Conservation (phyloP, 1,140 invertebrate species). For the Gryllus bimaculatus region DNA sequence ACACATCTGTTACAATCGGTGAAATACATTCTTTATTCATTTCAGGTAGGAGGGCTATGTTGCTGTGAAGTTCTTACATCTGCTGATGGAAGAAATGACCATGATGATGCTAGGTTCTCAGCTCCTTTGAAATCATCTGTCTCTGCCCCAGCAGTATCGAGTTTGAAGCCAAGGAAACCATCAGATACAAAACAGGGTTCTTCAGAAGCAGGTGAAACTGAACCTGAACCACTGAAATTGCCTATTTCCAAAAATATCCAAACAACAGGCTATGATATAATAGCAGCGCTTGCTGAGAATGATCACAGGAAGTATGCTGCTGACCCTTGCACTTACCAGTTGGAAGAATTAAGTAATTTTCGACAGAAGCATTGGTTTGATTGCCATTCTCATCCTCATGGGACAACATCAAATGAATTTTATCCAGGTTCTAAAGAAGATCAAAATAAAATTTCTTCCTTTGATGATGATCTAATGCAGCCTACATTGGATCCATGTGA, state of each 20-base stretch:
- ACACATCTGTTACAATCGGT: neutral
- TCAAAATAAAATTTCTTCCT: too few species aligned
- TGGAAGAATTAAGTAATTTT: neutral
- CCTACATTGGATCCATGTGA: neutral
- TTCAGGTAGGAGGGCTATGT: neutral
- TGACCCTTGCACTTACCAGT: too few species aligned
- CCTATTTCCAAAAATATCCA: neutral
- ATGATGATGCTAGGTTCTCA: neutral
- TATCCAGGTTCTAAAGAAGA: too few species aligned
- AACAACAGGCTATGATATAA: neutral
- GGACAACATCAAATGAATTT: too few species aligned
- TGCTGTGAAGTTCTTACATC: neutral
- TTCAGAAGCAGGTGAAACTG: neutral
- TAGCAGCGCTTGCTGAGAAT: neutral
- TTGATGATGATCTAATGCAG: neutral
- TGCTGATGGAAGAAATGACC: neutral
- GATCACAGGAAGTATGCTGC: neutral
- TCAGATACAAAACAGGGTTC: neutral
- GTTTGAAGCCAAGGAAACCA: neutral
- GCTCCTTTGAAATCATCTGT: neutral
- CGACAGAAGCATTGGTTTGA: slow-evolving; percentile 13
- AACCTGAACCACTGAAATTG: neutral
- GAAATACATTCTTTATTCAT: neutral
- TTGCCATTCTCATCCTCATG: slow-evolving; percentile 8
- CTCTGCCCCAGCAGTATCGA: too few species aligned